Evolutionary conservation across 2,797 vertebrate species (phyloP), one percentile per base, ranked within the genome.

Genomic region (Pseudochirops corinnae): DNA sequence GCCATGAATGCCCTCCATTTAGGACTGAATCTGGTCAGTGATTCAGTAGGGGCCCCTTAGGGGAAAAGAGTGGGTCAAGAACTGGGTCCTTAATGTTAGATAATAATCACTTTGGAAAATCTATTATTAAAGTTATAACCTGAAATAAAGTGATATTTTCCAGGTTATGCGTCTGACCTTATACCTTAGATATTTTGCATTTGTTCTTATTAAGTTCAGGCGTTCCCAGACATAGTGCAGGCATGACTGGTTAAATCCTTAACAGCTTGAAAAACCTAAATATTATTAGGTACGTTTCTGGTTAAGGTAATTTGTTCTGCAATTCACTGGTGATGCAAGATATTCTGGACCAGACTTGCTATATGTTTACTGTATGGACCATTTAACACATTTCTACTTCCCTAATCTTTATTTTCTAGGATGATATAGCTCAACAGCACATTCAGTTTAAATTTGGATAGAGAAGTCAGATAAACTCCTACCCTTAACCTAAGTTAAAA

Each of bases 221-320:
- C 46, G 12, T 92, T 60, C 56, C 24, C 52, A 57, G 92, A 93
- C 93, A 33, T 57, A 82, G 3, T 10, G 3, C 93, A 94, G 93
- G 29, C 94, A 12, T 39, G 1, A 1, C 3, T 4, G 9, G 24
- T 52, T 9, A 3, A 26, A 91, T 90, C 82, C 60, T 93, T 53
- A 92, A 90, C 91, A 94, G 56, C 74, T 31, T 94, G 67, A 53
- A 60, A 92, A 94, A 74, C 39, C 74, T 93, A 58, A 94, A 53
- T 93, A 94, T 91, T 16, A 92, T 33, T 3, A 92, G 55, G 74
- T 39, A 0, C 3, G n/a, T 26, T 56, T 92, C 93, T 67, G 74
- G 46, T 11, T 21, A 55, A 55, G 82, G 39, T 58, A 91, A 5
- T 9, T 82, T 11, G 56, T n/a, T 29, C 46, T n/a, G n/a, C 21